A percentile compares a stretch with the other conserved stretches of the same genome.
Evolutionary conservation across 2,888 invertebrate species (phyloP).

Genomic region (Hipparchia sbordonii): DNA sequence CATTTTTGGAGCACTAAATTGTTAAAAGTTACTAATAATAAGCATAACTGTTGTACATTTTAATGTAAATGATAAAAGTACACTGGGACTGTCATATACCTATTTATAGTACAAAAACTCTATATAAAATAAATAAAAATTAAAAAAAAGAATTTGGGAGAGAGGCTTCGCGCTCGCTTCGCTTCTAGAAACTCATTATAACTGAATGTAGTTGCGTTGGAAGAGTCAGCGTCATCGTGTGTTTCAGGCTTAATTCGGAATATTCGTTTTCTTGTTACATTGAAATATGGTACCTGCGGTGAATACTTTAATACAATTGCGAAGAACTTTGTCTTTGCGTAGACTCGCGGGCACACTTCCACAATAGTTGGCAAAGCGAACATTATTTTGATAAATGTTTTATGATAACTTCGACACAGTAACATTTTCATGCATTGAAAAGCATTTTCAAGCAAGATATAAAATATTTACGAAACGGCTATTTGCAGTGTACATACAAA

Average conservation of each 20-base stretch:
- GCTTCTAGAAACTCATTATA: no score
- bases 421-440: slow-evolving; percentile 4
- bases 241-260: slow-evolving; percentile 54
- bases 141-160: no score
- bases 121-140: no score
- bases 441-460: slow-evolving; percentile 1
- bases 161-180: no score
- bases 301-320: slow-evolving; percentile 67
- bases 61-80: no score
- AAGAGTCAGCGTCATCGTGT: no score
- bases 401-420: slow-evolving; percentile 7
- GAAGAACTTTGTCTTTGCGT: slow-evolving; percentile 47
- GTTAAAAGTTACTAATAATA: no score
- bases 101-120: no score
- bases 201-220: no score
- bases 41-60: no score
- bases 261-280: slow-evolving; percentile 72
- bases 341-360: slow-evolving; percentile 18
- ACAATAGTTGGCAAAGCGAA: slow-evolving; percentile 1
- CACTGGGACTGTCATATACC: no score
- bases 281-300: slow-evolving; percentile 59
- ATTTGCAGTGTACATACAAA: not conserved
- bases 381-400: slow-evolving; percentile 12
- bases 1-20: no score
- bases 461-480: not conserved